Evolutionary conservation across 1,140 invertebrate genomes (phyloP), one percentile per base, ranked within the genome.

Genomic region (Neodiprion virginianus): DNA sequence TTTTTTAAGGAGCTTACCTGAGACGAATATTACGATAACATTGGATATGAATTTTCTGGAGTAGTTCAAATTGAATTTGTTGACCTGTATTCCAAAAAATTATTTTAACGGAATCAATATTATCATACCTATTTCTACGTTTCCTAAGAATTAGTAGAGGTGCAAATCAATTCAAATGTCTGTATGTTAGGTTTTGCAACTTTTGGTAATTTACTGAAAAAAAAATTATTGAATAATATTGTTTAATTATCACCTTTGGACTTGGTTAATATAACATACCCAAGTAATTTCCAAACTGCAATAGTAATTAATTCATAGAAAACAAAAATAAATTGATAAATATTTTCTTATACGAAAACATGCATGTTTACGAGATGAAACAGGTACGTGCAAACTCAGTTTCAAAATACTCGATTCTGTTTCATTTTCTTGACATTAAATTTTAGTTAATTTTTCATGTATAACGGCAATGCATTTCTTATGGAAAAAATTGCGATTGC

Each of bases 401-500:
- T 84, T 79, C 77, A 78, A 82, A 77, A 80, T 73, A 78, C 66
- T 82, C 82, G 77, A 82, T 75, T 78, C 79, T 79, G 78, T 75
- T 81, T 14, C 53, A 61, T 61, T 61, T 61, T 61, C n/a, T 14
- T 61, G n/a, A 61, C n/a, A 61, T 14, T 61, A 61, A 14, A 9
- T 14, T 61, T 61, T 61, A 14, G 53, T 61, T 61, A 50, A 69
- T 48, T 74, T 68, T 74, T 21, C 70, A 40, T 53, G 65, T 80
- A 75, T 80, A 79, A 82, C 78, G 81, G 81, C 82, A 85, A 88
- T 86, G 84, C 86, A 88, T 86, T 88, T 88, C 85, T 88, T 88
- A 88, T 88, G 86, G 86, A 81, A 79, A 81, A 80, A 77, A 81
- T 81, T 80, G 79, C 81, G 80, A 79, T 77, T 83, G 81, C 82